Evolutionary conservation across 1,140 invertebrate genomes (phyloP), one percentile per base, ranked within the genome.

Genomic region (Bombus sylvicola): DNA sequence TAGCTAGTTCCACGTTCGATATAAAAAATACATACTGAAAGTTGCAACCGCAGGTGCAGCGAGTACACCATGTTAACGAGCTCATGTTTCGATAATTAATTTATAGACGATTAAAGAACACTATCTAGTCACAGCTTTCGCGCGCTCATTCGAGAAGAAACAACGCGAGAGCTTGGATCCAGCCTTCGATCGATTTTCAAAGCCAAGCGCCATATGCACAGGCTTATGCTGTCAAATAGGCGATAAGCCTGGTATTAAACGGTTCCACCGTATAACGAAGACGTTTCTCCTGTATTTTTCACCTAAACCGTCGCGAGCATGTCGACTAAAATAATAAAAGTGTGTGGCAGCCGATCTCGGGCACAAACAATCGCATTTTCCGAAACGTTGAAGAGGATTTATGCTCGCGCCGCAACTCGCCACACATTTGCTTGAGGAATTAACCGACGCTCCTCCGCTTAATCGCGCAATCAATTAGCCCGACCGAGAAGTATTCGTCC

Each of bases 391-490:
- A 2, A 34, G 15, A 75, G 37, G 71, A 85, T 81, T 81, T 85
- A 68, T 57, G 41, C 59, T 1, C 28, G 12, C 28, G 41, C 18
- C 34, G n/a, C 5, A 57, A 68, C 71, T 68, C 22, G 79, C 68
- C 71, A 41, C 79, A 43, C 43, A 47, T 82, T 86, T 62, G 59
- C 81, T 62, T 12, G 68, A 73, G 69, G 77, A 73, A 85, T 85
- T 74, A 57, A 34, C 72, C 39, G 59, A 39, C 43, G 31, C 18
- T 28, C 47, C 74, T 22, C 28, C 10, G 76, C 25, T 79, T 43
- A 57, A 57, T 69, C 81, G 81, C 37, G 74, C 47, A 69, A 83
- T 78, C 73, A 41, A 57, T 83, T 83, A 83, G 28, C 43, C 25
- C 6, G 15, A 2, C 31, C 25, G 31, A 53, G 73, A 77, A 76